Base-by-base conservation (phyloP, 35 echinoderm and acorn worm genomes). In the Chiridota heheva region DNA sequence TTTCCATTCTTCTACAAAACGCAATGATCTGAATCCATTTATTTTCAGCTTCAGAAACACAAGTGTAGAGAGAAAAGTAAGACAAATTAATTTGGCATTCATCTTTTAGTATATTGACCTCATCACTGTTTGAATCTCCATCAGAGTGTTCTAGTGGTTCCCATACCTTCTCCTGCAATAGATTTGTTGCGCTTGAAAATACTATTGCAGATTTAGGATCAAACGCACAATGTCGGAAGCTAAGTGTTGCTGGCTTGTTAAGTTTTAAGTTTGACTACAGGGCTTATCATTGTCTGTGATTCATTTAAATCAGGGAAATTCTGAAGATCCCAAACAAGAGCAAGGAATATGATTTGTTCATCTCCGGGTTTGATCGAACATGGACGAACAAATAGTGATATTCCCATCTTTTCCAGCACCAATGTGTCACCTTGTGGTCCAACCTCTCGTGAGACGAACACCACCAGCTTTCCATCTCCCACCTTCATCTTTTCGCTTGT, bases 11-110 rank as follows among this genome's bases (percentile, higher is more conserved):
- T 2, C 87, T 72, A 5, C 83, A 88, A 46, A 97, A 97, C 13
- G 85, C 84, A 18, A 77, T 89, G 1, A 97, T 43, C 59, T 97
- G 94, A 33, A 97, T 73, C 94, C 94, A 97, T 70, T 91, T 97
- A 42, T 87, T 97, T 1, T 77, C 47, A 10, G 84, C 86, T 57
- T 96, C 67, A 28, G 92, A 81, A 3, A 97, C 39, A 56, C 94
- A 91, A 18, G 94, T 97, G 45, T 91, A 97, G 2, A 97, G 49
- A 31, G 94, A 88, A 58, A 97, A 97, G 37, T 97, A 89, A 7
- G 94, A 78, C 2, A 91, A 48, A 2, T 91, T 65, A 0, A 97
- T 67, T 58, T 97, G 88, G 34, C 89, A 91, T 66, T 97, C 86
- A 5, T 73, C 81, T 61, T 68, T 46, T 20, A 91, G 80, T 27